Evolutionary conservation across 1,140 invertebrate species (phyloP).

Genomic region (Cyclargus thomasi): DNA sequence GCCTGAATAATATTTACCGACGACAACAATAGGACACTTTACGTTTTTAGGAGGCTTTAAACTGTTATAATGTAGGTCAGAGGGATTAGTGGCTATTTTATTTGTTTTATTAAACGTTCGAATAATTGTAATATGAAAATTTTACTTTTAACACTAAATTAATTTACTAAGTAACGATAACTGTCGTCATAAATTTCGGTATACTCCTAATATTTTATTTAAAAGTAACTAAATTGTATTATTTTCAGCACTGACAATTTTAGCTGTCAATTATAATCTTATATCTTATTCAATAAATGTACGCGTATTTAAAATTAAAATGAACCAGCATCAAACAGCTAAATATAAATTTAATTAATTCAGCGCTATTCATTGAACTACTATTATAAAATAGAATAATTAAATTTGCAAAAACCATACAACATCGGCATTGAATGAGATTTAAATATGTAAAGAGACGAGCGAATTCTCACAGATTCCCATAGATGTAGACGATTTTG

Average conservation of each 20-base stretch:
- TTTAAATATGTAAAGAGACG: constrained; percentile 12
- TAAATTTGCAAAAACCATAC: constrained; percentile 4
- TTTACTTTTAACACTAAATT: no score
- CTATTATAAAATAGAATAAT: neutral
- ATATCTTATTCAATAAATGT: no score
- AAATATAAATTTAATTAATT: neutral
- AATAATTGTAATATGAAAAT: no score
- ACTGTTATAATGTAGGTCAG: neutral
- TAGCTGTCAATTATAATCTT: no score
- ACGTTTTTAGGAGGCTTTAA: neutral
- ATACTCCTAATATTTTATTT: no score
- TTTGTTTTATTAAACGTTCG: neutral
- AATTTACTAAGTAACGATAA: no score
- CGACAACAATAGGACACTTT: neutral
- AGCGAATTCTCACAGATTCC: constrained; percentile 17
- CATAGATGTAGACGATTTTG: constrained; percentile 17
- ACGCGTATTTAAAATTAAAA: neutral
- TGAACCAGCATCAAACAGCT: neutral
- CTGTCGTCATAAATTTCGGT: no score
- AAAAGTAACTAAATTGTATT: no score
- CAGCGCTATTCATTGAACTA: neutral
- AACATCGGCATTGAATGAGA: neutral
- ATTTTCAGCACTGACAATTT: neutral
- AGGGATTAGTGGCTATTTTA: neutral
- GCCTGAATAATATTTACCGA: neutral